Base-by-base conservation (phyloP, 2,113 vertebrate species). In the Cygnus atratus region DNA sequence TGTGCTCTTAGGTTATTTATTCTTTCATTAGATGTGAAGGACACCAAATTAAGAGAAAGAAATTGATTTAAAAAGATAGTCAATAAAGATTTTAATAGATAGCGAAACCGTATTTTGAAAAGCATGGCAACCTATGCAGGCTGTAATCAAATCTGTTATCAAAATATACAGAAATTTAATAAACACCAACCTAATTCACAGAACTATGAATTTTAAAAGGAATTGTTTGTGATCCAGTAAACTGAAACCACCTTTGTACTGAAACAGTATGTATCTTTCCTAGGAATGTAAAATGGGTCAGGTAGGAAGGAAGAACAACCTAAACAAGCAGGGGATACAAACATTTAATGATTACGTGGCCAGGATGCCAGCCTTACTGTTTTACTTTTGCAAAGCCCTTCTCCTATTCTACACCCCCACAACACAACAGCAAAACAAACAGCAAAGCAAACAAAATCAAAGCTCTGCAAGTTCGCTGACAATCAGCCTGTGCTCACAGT, bases 401-500 rank as follows among this genome's bases (percentile, higher is more conserved):
- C 24, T 81, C 39, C 54, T 87, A 63, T n/a, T 13, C 84, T 55
- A 72, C 35, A 81, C 22, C 21, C 44, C 13, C 43, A 88, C 83
- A 15, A 33, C 16, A 52, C 10, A 35, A 58, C 13, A 78, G 75
- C 17, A 59, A 72, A 89, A 91, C 17, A 84, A 80, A 78, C 12
- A 75, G 54, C 39, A 65, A 91, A 31, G 22, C 37, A 88, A 78
- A 73, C 6, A 78, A 93, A 87, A 75, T 1, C 43, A 46, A 52
- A 87, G 28, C 48, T 65, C 77, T 84, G 39, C 48, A 65, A 29
- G 48, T 37, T 87, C 62, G 39, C 35, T 79, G 77, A 75, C 35
- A 59, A 62, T 54, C 48, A 28, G 10, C 15, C 31, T 0, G 0
- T 21, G 21, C 28, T 77, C 0, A 0, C 35, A 58, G 65, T 8